Base-by-base conservation (phyloP, 2,797 vertebrate genomes). In the Psittacula echo region DNA sequence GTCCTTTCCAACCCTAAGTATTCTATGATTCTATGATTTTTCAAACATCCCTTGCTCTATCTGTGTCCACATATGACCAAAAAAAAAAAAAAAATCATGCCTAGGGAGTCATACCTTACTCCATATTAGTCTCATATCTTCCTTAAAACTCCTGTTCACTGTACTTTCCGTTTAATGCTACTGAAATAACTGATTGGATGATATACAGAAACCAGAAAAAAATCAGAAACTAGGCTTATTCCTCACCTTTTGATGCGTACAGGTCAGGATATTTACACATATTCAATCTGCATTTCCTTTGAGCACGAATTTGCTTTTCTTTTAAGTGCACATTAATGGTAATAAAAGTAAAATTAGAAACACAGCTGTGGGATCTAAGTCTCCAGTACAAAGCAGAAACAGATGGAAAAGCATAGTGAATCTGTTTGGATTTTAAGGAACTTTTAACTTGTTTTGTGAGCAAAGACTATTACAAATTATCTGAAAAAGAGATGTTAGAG, bases 341-440 rank as follows among this genome's bases (percentile, higher is more conserved):
- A 82, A 88, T 5, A 66, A 41, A 76, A 88, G 27, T 27, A 76
- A 88, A 86, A 88, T 47, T 64, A 84, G 83, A 93, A 95, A 54
- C 77, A 76, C 24, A 89, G 67, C 67, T 79, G 67, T 70, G 26
- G 18, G 41, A 92, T 58, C n/a, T 85, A 65, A 11, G 41, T 71
- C 56, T 82, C 29, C 44, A 67, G 5, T 16, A 41, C 18, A 83
- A 91, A 27, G 8, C 53, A 93, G 56, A 87, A 84, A 51, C 32
- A 79, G 51, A 92, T 77, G 51, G 65, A 80, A 80, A 90, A 74
- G 7, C 39, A 45, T 2, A 87, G 23, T 51, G 45, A 71, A 75
- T 84, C 26, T 90, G 4, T 60, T 56, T 56, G 45, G 30, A 48
- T 78, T 90, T 88, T 72, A 78, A 61, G 42, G 30, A 88, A 61